These are phyloP conservation scores for Leguminivora glycinivorella DNA, from an alignment of 1,140 invertebrate species.

Conservation along the genomic window DNA sequence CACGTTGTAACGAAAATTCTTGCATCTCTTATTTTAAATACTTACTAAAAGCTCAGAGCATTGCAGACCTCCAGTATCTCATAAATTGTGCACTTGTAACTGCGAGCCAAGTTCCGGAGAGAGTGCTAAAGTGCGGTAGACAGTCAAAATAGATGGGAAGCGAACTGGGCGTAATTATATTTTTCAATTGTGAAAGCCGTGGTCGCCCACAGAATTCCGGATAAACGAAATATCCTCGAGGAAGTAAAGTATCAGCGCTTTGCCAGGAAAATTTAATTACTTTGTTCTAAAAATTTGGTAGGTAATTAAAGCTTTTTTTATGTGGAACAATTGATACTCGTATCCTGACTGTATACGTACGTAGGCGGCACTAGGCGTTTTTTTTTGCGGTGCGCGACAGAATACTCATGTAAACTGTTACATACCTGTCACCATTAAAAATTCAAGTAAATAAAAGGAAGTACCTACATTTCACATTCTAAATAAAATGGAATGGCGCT, in stretches of 20 bases:
- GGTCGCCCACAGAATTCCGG: not conserved
- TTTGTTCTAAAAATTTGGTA: not conserved
- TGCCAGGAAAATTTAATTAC: not conserved
- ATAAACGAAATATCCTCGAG: not conserved
- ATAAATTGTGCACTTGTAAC: constrained; percentile 17
- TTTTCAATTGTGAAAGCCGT: constrained; percentile 6
- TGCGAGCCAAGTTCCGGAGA: constrained; percentile 11
- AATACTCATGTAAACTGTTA: too few relatives aligned
- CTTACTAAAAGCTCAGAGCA: not conserved
- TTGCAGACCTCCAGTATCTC: not conserved
- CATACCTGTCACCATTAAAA: too few relatives aligned
- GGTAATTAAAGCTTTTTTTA: not conserved
- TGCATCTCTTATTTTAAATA: not conserved
- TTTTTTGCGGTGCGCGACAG: too few relatives aligned
- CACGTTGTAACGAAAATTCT: not conserved
- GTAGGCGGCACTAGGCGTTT: too few relatives aligned
- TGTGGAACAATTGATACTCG: too few relatives aligned
- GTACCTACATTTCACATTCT: not conserved
- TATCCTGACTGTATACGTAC: too few relatives aligned
- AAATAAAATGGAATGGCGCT: not conserved
- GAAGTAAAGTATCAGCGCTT: not conserved
- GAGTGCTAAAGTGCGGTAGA: constrained; percentile 11
- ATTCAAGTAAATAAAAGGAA: not conserved
- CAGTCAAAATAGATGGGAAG: constrained; percentile 2
- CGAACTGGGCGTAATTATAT: constrained; percentile 3